Percentiles rank a stretch among this genome's conserved stretches.
Conservation (phyloP, 1,140 invertebrate genomes). For the Homalodisca vitripennis region DNA sequence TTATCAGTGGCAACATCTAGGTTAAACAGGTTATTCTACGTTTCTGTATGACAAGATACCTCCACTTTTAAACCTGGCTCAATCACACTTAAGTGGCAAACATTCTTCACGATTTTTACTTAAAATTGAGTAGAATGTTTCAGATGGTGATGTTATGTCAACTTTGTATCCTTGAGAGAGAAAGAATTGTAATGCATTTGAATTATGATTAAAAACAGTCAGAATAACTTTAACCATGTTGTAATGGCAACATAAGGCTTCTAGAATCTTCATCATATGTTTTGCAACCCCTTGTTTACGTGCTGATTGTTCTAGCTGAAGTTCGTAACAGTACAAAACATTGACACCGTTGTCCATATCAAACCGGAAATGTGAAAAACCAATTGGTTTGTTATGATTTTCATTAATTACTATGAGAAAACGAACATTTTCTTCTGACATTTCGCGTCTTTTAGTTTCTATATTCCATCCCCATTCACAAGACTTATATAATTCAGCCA, state of each 20-base stretch:
- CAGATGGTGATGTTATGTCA: conserved; percentile 39
- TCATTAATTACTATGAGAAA: conserved; percentile 62
- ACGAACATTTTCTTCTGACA: conserved; percentile 68
- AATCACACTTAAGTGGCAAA: neutral
- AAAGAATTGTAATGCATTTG: conserved; percentile 66
- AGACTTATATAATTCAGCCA: conserved; percentile 60
- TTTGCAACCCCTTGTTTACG: conserved; percentile 74
- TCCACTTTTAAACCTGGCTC: neutral
- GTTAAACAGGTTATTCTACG: neutral
- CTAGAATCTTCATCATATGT: conserved; percentile 75
- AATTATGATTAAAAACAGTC: conserved; percentile 78
- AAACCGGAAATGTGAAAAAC: conserved; percentile 78
- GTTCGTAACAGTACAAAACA: conserved; percentile 84
- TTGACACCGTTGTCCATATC: conserved; percentile 74
- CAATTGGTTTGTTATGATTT: conserved; percentile 54
- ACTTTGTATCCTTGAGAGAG: conserved; percentile 38
- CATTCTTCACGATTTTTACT: conserved; percentile 33
- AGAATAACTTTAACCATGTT: conserved; percentile 76
- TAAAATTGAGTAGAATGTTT: conserved; percentile 34
- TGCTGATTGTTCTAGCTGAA: conserved; percentile 67
- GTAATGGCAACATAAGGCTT: conserved; percentile 69
- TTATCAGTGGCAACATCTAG: neutral
- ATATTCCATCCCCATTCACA: conserved; percentile 75
- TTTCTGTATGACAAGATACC: neutral
- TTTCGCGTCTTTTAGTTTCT: conserved; percentile 65